phyloP scores from a whole-genome alignment of 1,140 invertebrate genomes.

The Drosophila navojoa region DNA sequence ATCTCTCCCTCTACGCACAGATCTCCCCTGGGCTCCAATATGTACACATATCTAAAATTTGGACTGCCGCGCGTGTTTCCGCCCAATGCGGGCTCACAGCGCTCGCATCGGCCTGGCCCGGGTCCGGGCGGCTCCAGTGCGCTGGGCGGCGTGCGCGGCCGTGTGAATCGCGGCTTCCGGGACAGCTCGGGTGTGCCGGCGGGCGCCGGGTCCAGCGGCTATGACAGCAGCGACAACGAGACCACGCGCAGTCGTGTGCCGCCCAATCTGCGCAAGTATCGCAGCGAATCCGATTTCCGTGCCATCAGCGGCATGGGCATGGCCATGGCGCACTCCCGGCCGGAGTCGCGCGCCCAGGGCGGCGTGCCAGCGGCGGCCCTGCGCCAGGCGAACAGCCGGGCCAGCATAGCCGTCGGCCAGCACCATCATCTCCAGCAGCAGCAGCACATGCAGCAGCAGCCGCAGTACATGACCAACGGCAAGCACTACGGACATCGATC shows the following conservation, averaged over 20 bases:
- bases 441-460: constrained; percentile 45
- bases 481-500: constrained; percentile 83
- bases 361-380: constrained; percentile 69
- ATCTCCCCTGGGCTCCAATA: constrained; percentile 93
- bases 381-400: constrained; percentile 80
- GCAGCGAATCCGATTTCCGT: constrained; percentile 93
- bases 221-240: constrained; percentile 92
- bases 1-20: constrained; percentile 76
- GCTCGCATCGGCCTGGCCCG: constrained; percentile 84
- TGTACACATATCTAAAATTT: constrained; percentile 96
- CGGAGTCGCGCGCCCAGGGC: constrained; percentile 72
- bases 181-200: constrained; percentile 72
- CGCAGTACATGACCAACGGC: constrained; percentile 70
- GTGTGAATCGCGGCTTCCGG: constrained; percentile 79
- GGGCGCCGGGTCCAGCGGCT: constrained; percentile 89
- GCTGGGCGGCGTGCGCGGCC: constrained; percentile 79
- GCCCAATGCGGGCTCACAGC: constrained; percentile 88
- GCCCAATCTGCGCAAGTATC: constrained; percentile 87
- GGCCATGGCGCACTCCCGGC: constrained; percentile 74
- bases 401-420: constrained; percentile 79
- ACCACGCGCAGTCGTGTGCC: constrained; percentile 86
- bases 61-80: constrained; percentile 95
- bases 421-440: constrained; percentile 65
- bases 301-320: constrained; percentile 84
- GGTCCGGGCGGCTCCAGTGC: constrained; percentile 82